These are phyloP conservation scores for Philopedon plagiatum DNA, from an alignment of 2,888 invertebrate species.

Conservation along the genomic window DNA sequence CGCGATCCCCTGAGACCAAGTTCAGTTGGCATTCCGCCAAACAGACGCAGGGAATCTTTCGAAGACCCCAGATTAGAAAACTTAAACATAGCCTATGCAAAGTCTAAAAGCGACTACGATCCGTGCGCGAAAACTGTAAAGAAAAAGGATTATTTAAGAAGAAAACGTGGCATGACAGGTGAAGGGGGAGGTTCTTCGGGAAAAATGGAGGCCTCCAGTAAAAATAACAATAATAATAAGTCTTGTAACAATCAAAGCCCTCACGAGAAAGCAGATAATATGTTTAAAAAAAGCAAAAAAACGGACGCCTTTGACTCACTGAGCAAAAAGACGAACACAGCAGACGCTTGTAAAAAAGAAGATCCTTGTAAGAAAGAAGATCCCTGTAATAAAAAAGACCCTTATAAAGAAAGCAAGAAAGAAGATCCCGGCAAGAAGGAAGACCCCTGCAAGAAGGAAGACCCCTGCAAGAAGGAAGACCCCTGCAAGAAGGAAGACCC, in stretches of 20 bases:
- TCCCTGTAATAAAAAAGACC: constrained; percentile 38
- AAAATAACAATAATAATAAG: constrained; percentile 6
- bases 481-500: constrained; percentile 50
- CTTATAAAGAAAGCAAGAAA: too few relatives aligned
- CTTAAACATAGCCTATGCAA: neutral
- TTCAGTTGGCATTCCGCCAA: constrained; percentile 14
- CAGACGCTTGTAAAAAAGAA: constrained; percentile 47
- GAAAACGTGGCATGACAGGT: neutral
- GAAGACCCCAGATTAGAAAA: constrained; percentile 15
- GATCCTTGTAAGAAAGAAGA: constrained; percentile 47
- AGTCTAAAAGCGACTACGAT: neutral
- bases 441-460: constrained; percentile 49
- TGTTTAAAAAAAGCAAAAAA: constrained; percentile 40
- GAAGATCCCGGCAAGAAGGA: constrained; percentile 40
- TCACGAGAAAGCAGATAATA: constrained; percentile 34
- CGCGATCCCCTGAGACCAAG: constrained; percentile 12
- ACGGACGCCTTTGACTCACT: too few relatives aligned
- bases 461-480: constrained; percentile 49
- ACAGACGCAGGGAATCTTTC: neutral
- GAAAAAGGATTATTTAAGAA: constrained; percentile 13
- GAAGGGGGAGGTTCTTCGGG: neutral
- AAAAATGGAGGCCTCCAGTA: constrained; percentile 12
- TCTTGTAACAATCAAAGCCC: constrained; percentile 42
- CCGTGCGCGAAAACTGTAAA: constrained; percentile 13
- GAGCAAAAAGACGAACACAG: constrained; percentile 45